Conservation (phyloP, 2,113 vertebrate genomes). For the Cygnus buccinator region DNA sequence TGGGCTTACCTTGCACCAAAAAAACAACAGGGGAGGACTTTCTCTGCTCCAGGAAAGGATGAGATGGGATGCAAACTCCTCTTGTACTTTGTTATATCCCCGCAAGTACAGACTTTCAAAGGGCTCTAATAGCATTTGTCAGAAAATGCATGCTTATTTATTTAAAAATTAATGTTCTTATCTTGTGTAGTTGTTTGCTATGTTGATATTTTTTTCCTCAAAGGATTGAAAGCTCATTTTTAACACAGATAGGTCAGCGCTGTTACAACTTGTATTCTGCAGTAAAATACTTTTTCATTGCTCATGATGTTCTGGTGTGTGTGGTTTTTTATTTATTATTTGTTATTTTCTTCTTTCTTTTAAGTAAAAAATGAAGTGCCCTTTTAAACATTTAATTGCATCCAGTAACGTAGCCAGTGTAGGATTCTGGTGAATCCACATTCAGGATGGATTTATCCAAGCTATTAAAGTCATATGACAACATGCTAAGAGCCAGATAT, state of each 20-base stretch:
- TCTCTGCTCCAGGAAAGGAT: not conserved
- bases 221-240: not conserved
- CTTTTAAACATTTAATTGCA: not conserved
- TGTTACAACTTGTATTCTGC: not conserved
- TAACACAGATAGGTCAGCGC: not conserved
- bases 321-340: not conserved
- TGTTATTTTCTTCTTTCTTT: not conserved
- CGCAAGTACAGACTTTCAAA: not conserved
- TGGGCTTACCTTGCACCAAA: not conserved
- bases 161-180: not conserved
- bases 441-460: conserved; percentile 34
- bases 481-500: not conserved
- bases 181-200: not conserved
- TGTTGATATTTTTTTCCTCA: not conserved
- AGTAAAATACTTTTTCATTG: not conserved
- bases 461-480: not conserved
- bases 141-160: not conserved
- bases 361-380: not conserved
- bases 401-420: not conserved
- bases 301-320: not conserved
- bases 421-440: not conserved
- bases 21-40: not conserved
- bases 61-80: not conserved
- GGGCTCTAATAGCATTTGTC: not conserved
- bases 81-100: not conserved